Evolutionary conservation across 1,140 invertebrate species (phyloP).

Genomic region (Lucilia sericata): DNA sequence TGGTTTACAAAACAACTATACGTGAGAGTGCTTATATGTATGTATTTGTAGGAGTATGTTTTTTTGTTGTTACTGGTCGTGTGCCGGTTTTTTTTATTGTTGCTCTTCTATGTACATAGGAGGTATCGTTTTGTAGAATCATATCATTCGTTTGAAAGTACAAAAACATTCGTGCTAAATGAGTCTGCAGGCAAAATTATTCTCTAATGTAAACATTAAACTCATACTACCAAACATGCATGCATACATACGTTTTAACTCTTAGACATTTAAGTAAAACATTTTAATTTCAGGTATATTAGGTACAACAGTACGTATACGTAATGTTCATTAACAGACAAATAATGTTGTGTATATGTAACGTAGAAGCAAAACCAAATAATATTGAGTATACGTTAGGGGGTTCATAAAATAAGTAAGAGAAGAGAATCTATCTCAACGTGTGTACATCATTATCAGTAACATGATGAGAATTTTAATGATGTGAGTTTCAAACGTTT

Average conservation of each 20-base stretch:
- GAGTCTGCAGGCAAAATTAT: background rate
- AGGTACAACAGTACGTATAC: background rate
- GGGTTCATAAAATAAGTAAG: background rate
- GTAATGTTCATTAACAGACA: background rate
- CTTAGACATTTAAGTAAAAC: background rate
- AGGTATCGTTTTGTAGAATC: background rate
- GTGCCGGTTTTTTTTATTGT: background rate
- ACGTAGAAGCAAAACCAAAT: background rate
- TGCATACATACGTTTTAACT: background rate
- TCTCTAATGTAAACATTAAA: background rate
- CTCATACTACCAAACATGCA: background rate
- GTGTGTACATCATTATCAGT: background rate
- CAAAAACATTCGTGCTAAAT: background rate
- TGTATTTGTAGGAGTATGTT: background rate
- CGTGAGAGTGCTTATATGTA: background rate
- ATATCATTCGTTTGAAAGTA: conserved; percentile 1
- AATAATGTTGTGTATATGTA: conserved; percentile 11
- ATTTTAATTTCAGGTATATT: background rate
- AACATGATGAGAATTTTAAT: background rate
- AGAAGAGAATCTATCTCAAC: background rate
- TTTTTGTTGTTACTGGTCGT: background rate
- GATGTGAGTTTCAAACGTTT: background rate
- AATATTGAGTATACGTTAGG: conserved; percentile 8
- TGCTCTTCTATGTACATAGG: background rate
- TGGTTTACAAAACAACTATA: background rate